These are phyloP conservation scores for Hiodon alosoides DNA, from an alignment of 2,113 vertebrate species.

Conservation along the genomic window DNA sequence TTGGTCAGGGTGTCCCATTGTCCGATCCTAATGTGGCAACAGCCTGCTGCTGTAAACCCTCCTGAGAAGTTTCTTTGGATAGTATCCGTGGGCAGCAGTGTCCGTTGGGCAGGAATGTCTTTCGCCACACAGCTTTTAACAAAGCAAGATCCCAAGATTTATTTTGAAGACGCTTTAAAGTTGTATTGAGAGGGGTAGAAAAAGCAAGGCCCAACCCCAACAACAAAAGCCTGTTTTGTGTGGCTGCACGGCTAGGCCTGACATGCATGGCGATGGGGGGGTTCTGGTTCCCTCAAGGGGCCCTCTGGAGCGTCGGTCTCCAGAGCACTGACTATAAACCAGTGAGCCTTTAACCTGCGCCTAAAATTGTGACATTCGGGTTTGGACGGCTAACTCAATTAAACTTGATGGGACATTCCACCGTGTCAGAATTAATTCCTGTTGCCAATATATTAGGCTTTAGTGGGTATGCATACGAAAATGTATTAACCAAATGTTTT, in stretches of 20 bases:
- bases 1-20: background rate
- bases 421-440: too few relatives aligned
- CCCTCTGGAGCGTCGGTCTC: background rate
- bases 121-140: background rate
- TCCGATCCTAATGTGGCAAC: background rate
- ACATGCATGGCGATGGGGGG: constrained; percentile 31
- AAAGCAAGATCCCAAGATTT: constrained; percentile 27
- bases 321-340: background rate
- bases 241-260: constrained; percentile 27
- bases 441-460: too few relatives aligned
- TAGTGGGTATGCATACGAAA: too few relatives aligned
- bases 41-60: background rate
- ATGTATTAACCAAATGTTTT: too few relatives aligned
- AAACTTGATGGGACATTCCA: too few relatives aligned
- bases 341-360: background rate
- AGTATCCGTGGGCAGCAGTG: background rate
- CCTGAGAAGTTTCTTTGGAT: background rate
- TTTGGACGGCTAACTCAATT: too few relatives aligned
- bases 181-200: constrained; percentile 15
- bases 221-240: constrained; percentile 15
- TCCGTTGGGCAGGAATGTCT: constrained; percentile 21
- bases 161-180: background rate
- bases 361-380: background rate
- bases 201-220: constrained; percentile 2
- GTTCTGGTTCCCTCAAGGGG: background rate